These are phyloP conservation scores for Hypena proboscidalis DNA, from an alignment of 2,888 invertebrate genomes.

Conservation along the genomic window DNA sequence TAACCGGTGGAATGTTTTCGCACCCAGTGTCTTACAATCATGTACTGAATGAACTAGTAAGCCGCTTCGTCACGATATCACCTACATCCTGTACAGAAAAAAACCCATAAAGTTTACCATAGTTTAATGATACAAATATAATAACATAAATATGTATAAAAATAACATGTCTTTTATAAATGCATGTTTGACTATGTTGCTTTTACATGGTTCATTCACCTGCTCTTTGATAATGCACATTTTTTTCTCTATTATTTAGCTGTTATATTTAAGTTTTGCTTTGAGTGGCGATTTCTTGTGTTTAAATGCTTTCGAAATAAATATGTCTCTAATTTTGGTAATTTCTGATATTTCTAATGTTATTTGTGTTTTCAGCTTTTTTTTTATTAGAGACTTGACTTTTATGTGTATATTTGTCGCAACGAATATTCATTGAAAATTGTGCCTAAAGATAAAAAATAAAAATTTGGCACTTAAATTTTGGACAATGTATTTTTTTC, in stretches of 20 bases:
- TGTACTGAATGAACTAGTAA: no score
- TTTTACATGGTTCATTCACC: slow-evolving; percentile 35
- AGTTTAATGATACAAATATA: slow-evolving; percentile 8
- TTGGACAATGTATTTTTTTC: no score
- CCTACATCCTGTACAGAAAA: no score
- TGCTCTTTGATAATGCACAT: slow-evolving; percentile 46
- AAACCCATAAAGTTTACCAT: background rate
- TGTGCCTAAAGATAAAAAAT: no score
- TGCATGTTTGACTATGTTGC: slow-evolving; percentile 41
- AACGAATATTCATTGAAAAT: no score
- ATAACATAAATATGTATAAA: slow-evolving; percentile 2
- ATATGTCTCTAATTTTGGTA: slow-evolving; percentile 5
- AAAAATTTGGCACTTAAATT: no score
- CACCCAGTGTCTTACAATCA: no score
- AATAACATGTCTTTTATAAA: slow-evolving; percentile 16
- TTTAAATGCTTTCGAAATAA: slow-evolving; percentile 13
- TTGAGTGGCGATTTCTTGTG: slow-evolving; percentile 18
- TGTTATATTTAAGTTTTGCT: slow-evolving; percentile 64
- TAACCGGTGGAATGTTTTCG: no score
- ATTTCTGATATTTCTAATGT: no score
- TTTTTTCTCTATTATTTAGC: slow-evolving; percentile 61
- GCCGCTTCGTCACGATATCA: no score
- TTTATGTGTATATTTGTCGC: slow-evolving; percentile 15
- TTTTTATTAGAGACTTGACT: background rate
- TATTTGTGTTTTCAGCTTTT: slow-evolving; percentile 11